A percentile compares a stretch with the other conserved stretches of the same genome.
Conservation (phyloP, 2,888 invertebrate genomes). For the Archips xylosteana region DNA sequence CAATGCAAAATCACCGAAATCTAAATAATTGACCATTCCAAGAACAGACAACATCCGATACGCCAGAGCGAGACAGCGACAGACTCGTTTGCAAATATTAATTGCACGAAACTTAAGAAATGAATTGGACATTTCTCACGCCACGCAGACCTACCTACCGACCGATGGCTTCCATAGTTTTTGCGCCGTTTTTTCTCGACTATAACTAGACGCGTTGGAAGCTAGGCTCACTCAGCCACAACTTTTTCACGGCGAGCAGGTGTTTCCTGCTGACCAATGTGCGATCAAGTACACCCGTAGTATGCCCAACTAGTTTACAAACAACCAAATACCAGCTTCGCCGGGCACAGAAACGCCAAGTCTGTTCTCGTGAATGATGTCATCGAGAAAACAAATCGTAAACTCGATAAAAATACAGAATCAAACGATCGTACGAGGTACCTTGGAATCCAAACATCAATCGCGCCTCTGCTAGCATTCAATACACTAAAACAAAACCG, state of each 20-base stretch:
- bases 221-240: conserved; percentile 32
- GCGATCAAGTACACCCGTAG: not conserved
- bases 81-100: conserved; percentile 42
- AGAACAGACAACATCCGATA: conserved; percentile 26
- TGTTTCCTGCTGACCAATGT: conserved; percentile 33
- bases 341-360: conserved; percentile 6
- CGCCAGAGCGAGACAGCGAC: conserved; percentile 24
- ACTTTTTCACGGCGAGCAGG: conserved; percentile 34
- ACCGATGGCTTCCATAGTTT: conserved; percentile 36
- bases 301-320: conserved; percentile 4
- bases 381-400: conserved; percentile 21
- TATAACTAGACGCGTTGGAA: conserved; percentile 51
- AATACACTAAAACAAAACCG: conserved; percentile 20
- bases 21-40: conserved; percentile 33
- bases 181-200: conserved; percentile 47
- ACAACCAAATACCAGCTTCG: not conserved
- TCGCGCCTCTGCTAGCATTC: conserved; percentile 13
- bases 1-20: conserved; percentile 36
- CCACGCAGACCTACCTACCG: conserved; percentile 20
- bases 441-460: not conserved
- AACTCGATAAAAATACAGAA: conserved; percentile 20
- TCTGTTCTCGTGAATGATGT: conserved; percentile 17
- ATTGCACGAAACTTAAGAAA: conserved; percentile 40
- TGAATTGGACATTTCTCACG: conserved; percentile 40
- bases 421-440: conserved; percentile 1